Evolutionary conservation across 1,140 invertebrate species (phyloP).

Genomic region (Drosophila persimilis): DNA sequence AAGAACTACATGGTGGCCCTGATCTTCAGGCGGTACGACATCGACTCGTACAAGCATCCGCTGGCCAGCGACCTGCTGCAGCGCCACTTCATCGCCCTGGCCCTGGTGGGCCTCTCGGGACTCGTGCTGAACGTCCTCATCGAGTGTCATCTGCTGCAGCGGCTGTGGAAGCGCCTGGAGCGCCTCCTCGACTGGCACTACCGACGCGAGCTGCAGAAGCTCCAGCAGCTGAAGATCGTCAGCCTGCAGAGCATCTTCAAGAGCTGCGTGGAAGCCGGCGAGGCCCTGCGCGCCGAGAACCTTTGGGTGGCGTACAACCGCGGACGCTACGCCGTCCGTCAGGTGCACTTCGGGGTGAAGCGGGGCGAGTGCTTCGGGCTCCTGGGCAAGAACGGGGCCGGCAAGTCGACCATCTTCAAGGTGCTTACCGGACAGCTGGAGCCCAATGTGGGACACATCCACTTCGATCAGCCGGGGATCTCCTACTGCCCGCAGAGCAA

Average conservation of each 20-base stretch:
- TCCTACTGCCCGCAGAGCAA: slow-evolving; percentile 93
- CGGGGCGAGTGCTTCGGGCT: slow-evolving; percentile 88
- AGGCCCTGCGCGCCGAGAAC: slow-evolving; percentile 71
- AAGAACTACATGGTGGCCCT: slow-evolving; percentile 86
- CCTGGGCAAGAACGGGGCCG: slow-evolving; percentile 89
- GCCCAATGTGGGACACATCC: slow-evolving; percentile 84
- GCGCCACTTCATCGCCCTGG: slow-evolving; percentile 84
- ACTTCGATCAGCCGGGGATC: slow-evolving; percentile 79
- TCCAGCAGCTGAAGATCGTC: slow-evolving; percentile 62
- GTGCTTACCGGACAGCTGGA: slow-evolving; percentile 88
- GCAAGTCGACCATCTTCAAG: slow-evolving; percentile 90
- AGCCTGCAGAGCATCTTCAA: slow-evolving; percentile 67
- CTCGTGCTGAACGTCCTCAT: slow-evolving; percentile 85
- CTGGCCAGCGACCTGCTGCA: slow-evolving; percentile 84
- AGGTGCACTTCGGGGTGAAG: slow-evolving; percentile 76
- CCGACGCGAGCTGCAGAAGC: slow-evolving; percentile 46
- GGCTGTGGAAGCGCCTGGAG: slow-evolving; percentile 37
- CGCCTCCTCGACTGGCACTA: slow-evolving; percentile 48
- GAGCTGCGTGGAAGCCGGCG: slow-evolving; percentile 55
- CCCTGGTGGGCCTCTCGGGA: slow-evolving; percentile 84
- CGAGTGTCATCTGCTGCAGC: slow-evolving; percentile 83
- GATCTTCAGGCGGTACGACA: slow-evolving; percentile 86
- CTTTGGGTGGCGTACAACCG: slow-evolving; percentile 67
- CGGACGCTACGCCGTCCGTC: slow-evolving; percentile 66
- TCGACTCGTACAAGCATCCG: slow-evolving; percentile 87